Evolutionary conservation across 53 echinoderm and acorn worm species (phyloP).

Genomic region (Holothuria scabra): DNA sequence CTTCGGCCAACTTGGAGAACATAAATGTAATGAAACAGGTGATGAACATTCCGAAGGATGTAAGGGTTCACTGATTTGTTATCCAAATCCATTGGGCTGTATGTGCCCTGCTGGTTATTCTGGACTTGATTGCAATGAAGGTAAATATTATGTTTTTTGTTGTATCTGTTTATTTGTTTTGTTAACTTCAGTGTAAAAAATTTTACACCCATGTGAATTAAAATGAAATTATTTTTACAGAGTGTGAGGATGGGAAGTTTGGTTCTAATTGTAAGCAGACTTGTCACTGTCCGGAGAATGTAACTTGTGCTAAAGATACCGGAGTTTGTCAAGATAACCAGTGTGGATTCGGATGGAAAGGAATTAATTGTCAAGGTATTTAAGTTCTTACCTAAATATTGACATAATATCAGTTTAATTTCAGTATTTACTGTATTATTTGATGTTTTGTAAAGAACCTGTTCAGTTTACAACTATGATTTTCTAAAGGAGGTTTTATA

Average conservation of each 20-base stretch:
- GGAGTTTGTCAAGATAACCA: constrained; percentile 56
- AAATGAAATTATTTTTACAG: constrained; percentile 6
- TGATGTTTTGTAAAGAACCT: no score
- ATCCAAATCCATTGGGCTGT: constrained; percentile 41
- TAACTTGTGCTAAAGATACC: constrained; percentile 58
- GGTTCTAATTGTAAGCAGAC: constrained; percentile 72
- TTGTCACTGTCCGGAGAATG: constrained; percentile 61
- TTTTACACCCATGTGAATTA: background rate
- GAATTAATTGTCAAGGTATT: constrained; percentile 60
- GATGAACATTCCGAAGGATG: background rate
- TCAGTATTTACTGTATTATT: no score
- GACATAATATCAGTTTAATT: no score
- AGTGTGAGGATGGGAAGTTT: constrained; percentile 58
- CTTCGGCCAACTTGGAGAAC: constrained; percentile 23
- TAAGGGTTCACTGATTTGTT: constrained; percentile 25
- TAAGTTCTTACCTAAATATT: no score
- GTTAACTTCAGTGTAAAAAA: no score
- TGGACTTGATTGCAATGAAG: background rate
- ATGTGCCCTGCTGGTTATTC: constrained; percentile 22
- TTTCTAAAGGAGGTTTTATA: no score
- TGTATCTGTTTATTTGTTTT: no score
- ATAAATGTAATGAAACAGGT: constrained; percentile 3
- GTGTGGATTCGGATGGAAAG: constrained; percentile 54
- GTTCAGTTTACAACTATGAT: no score
- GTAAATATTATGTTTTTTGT: background rate